Evolutionary conservation across 2,888 invertebrate species (phyloP), one percentile per base, ranked within the genome.

Genomic region (Nephrotoma flavescens): DNA sequence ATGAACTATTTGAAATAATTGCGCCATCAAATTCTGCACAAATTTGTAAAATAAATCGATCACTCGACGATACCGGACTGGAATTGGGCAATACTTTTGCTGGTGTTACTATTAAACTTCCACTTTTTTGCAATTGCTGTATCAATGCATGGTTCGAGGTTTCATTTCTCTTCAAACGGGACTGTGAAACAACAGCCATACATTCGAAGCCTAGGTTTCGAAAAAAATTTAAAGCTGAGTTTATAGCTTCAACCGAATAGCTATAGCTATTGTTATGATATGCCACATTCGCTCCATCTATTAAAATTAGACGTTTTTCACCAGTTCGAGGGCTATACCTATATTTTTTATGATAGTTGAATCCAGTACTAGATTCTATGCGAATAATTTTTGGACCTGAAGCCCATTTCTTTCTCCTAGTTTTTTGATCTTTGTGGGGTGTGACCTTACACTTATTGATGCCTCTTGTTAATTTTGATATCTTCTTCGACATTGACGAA

Each of bases 211-310:
- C 96, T 86, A 94, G 92, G 86, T 92, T 92, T 86, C 93, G 89
- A 90, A 97, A 97, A 90, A 95, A 96, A 87, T 96, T 94, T 45
- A 97, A 93, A 89, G 95, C 95, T 86, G 96, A 94, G 90, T 95
- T 92, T 6, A 97, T 92, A 0, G 96, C 97, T 89, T 93, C 92
- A 12, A 95, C 95, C 1, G 96, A 96, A 90, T 96, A 97, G n/a
- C 89, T 87, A 88, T 91, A 93, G 31, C 93, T 92, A 84, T 92
- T 92, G 0, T 93, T 92, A 89, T 93, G 93, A 93, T 95, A 94
- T 0, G 96, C 97, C n/a, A 97, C 95, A 92, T 97, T 97, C 90
- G 95, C 95, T 15, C 96, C 97, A 91, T 97, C 97, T 86, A 97
- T 94, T 15, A 97, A 93, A 87, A 97, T 92, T 90, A 95, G 94